A percentile compares a stretch with the other conserved stretches of the same genome.
phyloP scores from a whole-genome alignment of 1,140 invertebrate genomes.

The Trachelipus rathkii region DNA sequence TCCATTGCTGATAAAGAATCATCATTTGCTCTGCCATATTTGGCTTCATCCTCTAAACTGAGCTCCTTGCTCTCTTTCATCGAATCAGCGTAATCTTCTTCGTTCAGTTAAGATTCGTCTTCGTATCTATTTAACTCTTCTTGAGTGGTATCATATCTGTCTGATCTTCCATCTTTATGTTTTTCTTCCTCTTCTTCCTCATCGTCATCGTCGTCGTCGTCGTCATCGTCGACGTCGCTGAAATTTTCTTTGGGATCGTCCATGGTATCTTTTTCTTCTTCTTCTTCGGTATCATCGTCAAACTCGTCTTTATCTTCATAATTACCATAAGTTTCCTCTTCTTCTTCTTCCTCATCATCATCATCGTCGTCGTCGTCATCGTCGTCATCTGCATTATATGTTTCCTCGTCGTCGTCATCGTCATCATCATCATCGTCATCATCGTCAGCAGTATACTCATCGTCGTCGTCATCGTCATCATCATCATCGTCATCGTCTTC shows the following conservation, averaged over 20 bases:
- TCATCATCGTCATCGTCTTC: background rate
- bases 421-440: background rate
- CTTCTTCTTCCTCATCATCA: background rate
- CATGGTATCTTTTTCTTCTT: background rate
- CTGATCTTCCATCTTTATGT: background rate
- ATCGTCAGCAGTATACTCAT: background rate
- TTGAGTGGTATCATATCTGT: too few relatives aligned
- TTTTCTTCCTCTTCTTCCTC: background rate
- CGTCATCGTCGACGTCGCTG: background rate
- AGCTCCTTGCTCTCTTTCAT: too few relatives aligned
- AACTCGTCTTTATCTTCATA: background rate
- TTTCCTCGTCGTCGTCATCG: background rate
- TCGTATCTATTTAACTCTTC: too few relatives aligned
- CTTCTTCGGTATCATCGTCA: background rate
- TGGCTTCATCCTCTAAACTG: too few relatives aligned
- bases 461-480: background rate
- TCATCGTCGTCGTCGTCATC: background rate
- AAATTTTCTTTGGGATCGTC: background rate
- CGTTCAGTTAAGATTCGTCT: too few relatives aligned
- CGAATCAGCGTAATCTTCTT: too few relatives aligned
- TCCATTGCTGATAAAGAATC: too few relatives aligned
- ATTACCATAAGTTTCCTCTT: background rate
- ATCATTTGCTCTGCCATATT: too few relatives aligned
- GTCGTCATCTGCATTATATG: background rate
- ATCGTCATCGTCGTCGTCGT: background rate